These are phyloP conservation scores for Drosophila peninsularis DNA, from an alignment of 2,888 invertebrate genomes.

Conservation along the genomic window DNA sequence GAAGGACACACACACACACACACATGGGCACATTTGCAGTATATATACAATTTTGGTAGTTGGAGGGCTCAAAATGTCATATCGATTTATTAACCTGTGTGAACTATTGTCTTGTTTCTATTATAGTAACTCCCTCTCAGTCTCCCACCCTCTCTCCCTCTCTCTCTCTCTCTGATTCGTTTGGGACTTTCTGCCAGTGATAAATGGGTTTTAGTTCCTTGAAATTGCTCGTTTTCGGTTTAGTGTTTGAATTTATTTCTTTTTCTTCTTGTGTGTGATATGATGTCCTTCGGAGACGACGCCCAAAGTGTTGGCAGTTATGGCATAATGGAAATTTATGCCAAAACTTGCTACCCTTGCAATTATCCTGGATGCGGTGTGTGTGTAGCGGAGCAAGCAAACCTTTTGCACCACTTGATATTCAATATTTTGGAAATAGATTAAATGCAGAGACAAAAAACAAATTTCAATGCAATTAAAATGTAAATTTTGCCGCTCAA, in stretches of 20 bases:
- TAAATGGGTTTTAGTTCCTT: constrained; percentile 68
- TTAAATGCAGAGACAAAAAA: constrained; percentile 61
- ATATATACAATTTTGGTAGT: constrained; percentile 14
- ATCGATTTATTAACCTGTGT: constrained; percentile 82
- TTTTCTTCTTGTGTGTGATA: constrained; percentile 24
- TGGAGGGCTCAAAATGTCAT: constrained; percentile 71
- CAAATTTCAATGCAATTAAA: constrained; percentile 81
- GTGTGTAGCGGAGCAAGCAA: constrained; percentile 5
- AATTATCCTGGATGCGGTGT: constrained; percentile 57
- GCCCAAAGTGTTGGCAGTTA: constrained; percentile 59
- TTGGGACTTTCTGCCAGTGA: constrained; percentile 39
- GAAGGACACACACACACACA: constrained; percentile 7
- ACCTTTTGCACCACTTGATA: constrained; percentile 60
- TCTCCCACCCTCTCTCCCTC: background rate
- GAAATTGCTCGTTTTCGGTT: constrained; percentile 70
- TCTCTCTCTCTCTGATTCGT: background rate
- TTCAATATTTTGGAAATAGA: constrained; percentile 77
- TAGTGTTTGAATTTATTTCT: constrained; percentile 75
- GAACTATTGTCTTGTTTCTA: constrained; percentile 68
- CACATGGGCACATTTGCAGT: background rate
- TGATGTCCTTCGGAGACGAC: constrained; percentile 23
- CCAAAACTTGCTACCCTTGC: constrained; percentile 61
- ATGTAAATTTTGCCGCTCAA: constrained; percentile 71
- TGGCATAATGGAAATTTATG: constrained; percentile 76
- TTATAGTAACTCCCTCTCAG: background rate